Conservation (phyloP, 2,888 invertebrate genomes). For the Campoplex nolae region DNA sequence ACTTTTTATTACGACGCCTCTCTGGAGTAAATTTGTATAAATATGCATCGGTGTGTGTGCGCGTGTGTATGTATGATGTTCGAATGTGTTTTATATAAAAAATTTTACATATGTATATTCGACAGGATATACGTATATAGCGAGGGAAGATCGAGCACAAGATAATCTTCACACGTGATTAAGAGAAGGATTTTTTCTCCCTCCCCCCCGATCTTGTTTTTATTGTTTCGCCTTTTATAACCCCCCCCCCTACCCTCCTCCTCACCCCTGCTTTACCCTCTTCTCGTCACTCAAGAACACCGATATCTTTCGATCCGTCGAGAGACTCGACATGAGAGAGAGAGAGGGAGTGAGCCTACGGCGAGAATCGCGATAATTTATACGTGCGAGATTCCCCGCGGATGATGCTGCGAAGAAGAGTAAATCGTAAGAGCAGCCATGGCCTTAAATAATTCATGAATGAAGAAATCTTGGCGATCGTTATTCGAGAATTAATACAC, state of each 20-base stretch:
- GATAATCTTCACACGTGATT: constrained; percentile 68
- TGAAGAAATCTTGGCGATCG: constrained; percentile 57
- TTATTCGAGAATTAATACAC: constrained; percentile 55
- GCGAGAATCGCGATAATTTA: constrained; percentile 52
- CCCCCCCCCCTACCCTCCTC: no score
- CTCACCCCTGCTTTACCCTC: background rate
- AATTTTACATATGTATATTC: constrained; percentile 25
- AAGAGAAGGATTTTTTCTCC: constrained; percentile 42
- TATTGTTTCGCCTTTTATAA: constrained; percentile 18
- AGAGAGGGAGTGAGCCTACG: background rate
- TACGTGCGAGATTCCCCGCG: constrained; percentile 31
- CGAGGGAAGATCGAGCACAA: constrained; percentile 54
- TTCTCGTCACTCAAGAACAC: background rate
- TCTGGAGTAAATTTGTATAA: background rate
- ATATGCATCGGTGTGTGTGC: no score
- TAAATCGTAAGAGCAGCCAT: constrained; percentile 18
- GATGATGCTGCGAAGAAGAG: constrained; percentile 24
- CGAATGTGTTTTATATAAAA: background rate
- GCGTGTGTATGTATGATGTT: background rate
- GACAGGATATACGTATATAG: constrained; percentile 1
- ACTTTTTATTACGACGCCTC: constrained; percentile 45
- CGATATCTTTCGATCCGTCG: constrained; percentile 24
- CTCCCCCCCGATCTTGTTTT: constrained; percentile 41
- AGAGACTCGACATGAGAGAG: background rate
- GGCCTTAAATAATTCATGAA: constrained; percentile 68